These are phyloP conservation scores for Drosophila virilis DNA, from an alignment of 1,140 invertebrate genomes.

Conservation along the genomic window DNA sequence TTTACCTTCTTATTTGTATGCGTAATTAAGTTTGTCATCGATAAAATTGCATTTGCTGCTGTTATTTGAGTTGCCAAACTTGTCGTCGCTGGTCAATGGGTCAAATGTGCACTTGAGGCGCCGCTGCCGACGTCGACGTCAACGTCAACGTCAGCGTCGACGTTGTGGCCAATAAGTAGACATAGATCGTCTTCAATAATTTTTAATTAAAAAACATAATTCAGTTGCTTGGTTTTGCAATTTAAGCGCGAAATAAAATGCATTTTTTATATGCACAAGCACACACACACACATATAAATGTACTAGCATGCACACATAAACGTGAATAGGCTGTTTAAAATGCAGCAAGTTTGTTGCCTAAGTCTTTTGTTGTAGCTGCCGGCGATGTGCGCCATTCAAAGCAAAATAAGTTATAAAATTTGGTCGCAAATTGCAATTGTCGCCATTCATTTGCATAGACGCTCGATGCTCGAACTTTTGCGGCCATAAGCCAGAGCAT, in stretches of 20 bases:
- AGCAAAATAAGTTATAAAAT: constrained; percentile 24
- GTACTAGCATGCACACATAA: constrained; percentile 1
- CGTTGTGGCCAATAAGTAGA: constrained; percentile 13
- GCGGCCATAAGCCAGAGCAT: too few species aligned
- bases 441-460: constrained; percentile 6
- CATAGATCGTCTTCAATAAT: constrained; percentile 48
- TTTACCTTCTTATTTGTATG: constrained; percentile 22
- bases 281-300: neutral
- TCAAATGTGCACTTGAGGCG: constrained; percentile 52
- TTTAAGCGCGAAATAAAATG: constrained; percentile 56
- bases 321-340: constrained; percentile 21
- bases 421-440: neutral
- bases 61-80: constrained; percentile 56
- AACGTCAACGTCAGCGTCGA: neutral
- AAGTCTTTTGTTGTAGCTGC: constrained; percentile 54
- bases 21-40: constrained; percentile 60
- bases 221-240: constrained; percentile 54
- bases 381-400: neutral
- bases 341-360: constrained; percentile 47
- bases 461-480: too few species aligned
- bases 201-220: constrained; percentile 72
- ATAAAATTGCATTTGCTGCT: constrained; percentile 62
- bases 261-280: constrained; percentile 43
- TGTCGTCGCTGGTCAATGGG: constrained; percentile 63
- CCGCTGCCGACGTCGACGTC: neutral